These are phyloP conservation scores for Cydia strobilella DNA, from an alignment of 1,140 invertebrate genomes.

Conservation along the genomic window DNA sequence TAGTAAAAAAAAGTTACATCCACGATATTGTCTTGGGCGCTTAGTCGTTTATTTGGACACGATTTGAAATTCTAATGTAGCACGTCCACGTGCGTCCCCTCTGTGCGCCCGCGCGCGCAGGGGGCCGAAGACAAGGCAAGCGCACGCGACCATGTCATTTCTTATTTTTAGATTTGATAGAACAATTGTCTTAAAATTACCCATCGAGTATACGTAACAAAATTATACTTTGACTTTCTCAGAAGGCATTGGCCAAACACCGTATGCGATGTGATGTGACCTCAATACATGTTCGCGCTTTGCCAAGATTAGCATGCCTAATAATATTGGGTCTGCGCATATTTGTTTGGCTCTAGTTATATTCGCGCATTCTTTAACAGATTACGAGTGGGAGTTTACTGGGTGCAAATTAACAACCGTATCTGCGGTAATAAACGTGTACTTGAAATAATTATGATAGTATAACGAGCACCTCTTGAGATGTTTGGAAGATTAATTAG, in stretches of 20 bases:
- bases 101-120: conserved; percentile 61
- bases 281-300: conserved; percentile 52
- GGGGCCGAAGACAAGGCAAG: conserved; percentile 43
- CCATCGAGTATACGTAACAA: conserved; percentile 10
- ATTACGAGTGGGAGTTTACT: conserved; percentile 11
- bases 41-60: conserved; percentile 51
- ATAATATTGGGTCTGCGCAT: conserved; percentile 35
- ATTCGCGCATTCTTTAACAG: conserved; percentile 20
- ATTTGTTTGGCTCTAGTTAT: conserved; percentile 25
- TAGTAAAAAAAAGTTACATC: conserved; percentile 33
- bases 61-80: conserved; percentile 59
- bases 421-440: conserved; percentile 4
- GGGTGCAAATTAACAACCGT: conserved; percentile 9
- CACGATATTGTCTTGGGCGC: conserved; percentile 35
- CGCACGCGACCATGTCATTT: conserved; percentile 53
- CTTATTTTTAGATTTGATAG: conserved; percentile 57
- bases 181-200: conserved; percentile 30
- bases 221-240: conserved; percentile 37
- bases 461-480: conserved; percentile 2
- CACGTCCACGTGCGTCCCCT: conserved; percentile 62
- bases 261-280: conserved; percentile 46
- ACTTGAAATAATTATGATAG: not conserved
- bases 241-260: conserved; percentile 41
- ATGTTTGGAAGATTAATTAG: not conserved
- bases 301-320: conserved; percentile 60